A percentile compares a stretch with the other conserved stretches of the same genome.
Conservation (phyloP, 2,888 invertebrate genomes). For the Morpho helenor region DNA sequence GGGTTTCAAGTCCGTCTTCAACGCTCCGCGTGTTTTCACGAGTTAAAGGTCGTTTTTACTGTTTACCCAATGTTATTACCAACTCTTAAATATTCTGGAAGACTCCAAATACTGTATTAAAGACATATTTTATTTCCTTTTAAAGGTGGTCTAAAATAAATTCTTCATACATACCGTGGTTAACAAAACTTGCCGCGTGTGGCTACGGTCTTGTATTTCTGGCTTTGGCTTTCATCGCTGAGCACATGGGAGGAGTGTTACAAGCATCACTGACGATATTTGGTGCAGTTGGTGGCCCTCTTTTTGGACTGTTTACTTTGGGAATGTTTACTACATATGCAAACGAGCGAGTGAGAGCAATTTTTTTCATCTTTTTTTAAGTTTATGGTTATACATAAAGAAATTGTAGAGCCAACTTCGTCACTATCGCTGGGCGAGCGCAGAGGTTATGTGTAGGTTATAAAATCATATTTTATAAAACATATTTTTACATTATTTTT, state of each 20-base stretch:
- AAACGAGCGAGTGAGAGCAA: conserved; percentile 81
- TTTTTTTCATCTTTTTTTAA: neutral
- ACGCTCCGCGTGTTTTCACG: no score
- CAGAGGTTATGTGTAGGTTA: no score
- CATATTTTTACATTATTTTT: no score
- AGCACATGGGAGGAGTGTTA: conserved; percentile 90
- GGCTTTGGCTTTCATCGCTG: conserved; percentile 89
- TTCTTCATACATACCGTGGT: conserved; percentile 60
- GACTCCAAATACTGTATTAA: no score
- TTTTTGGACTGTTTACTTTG: conserved; percentile 90
- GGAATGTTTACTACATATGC: conserved; percentile 89
- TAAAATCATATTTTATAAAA: no score
- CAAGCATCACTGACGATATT: conserved; percentile 92
- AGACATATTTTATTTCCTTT: neutral
- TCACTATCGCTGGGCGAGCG: no score
- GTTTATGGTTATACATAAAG: no score
- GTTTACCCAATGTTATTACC: no score
- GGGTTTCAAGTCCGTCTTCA: no score
- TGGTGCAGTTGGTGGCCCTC: conserved; percentile 91
- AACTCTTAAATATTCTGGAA: no score
- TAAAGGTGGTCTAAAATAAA: conserved; percentile 55
- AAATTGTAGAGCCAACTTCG: no score
- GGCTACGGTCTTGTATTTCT: conserved; percentile 87
- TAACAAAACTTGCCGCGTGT: conserved; percentile 84
- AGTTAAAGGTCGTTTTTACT: no score